These are phyloP conservation scores for Neomorphus geoffroyi DNA, from an alignment of 2,797 vertebrate species.

Conservation along the genomic window DNA sequence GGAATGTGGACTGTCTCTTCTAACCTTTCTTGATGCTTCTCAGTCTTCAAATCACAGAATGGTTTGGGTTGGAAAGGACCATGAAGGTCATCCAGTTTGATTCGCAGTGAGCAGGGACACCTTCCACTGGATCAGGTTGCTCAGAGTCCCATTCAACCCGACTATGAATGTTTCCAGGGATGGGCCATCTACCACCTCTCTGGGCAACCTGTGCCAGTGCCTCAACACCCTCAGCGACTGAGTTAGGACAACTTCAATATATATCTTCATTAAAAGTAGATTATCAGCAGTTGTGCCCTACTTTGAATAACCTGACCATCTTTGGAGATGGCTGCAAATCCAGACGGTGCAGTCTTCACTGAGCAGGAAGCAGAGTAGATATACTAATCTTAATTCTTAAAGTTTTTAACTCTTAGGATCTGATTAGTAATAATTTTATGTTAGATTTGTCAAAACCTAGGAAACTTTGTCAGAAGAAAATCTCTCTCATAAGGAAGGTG, in stretches of 20 bases:
- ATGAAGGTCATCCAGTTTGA: too few species aligned
- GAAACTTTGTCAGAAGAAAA: not conserved
- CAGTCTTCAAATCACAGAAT: not conserved
- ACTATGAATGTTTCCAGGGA: too few species aligned
- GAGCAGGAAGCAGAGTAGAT: not conserved
- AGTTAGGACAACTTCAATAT: not conserved
- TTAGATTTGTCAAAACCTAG: not conserved
- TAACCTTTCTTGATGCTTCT: not conserved
- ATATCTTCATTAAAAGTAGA: not conserved
- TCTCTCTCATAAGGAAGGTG: not conserved
- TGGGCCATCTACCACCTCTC: too few species aligned
- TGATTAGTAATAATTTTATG: not conserved
- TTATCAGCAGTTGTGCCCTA: not conserved
- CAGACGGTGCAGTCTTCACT: not conserved
- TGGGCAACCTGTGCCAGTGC: too few species aligned
- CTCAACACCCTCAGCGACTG: too few species aligned
- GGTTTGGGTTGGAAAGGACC: too few species aligned
- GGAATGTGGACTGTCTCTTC: not conserved
- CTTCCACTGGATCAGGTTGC: too few species aligned
- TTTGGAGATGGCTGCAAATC: not conserved
- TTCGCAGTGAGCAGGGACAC: too few species aligned
- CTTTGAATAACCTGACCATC: not conserved
- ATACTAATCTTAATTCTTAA: not conserved
- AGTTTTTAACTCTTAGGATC: not conserved
- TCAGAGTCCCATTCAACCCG: too few species aligned